Percentiles rank a stretch among this genome's conserved stretches.
phyloP scores from a whole-genome alignment of 64 coral and sea anemone genomes.

The Montipora foliosa region DNA sequence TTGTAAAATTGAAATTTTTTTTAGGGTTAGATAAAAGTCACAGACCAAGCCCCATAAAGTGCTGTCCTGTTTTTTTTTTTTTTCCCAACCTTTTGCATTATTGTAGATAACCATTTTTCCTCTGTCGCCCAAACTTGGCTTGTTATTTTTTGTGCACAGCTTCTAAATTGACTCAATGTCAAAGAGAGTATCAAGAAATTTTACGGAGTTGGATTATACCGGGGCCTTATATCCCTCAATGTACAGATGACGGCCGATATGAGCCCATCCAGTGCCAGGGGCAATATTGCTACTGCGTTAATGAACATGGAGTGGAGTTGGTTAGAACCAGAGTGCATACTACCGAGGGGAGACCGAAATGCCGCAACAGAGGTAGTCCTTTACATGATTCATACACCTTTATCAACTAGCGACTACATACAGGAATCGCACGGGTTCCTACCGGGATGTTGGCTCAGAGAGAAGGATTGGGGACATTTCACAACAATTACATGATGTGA shows the following conservation, averaged over 20 bases:
- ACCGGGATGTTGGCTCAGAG: too few species aligned
- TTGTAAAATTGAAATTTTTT: too few species aligned
- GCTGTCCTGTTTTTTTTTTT: too few species aligned
- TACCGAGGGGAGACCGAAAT: constrained; percentile 35
- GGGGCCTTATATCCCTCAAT: constrained; percentile 27
- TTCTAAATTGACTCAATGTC: neutral
- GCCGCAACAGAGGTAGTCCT: constrained; percentile 24
- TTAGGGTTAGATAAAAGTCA: too few species aligned
- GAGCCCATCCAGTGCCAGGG: constrained; percentile 8
- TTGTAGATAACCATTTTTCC: neutral
- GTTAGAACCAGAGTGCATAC: constrained; percentile 17
- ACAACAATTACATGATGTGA: too few species aligned
- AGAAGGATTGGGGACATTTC: too few species aligned
- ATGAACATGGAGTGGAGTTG: constrained; percentile 43
- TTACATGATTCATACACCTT: too few species aligned
- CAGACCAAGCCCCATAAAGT: too few species aligned
- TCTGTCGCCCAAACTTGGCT: neutral
- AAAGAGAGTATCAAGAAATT: constrained; percentile 21
- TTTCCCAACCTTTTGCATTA: too few species aligned
- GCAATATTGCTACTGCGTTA: constrained; percentile 60
- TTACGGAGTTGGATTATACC: constrained; percentile 27
- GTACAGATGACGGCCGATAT: constrained; percentile 12
- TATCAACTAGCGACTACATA: too few species aligned
- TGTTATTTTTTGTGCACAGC: neutral
- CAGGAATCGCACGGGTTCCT: too few species aligned